Evolutionary conservation across 2,113 vertebrate genomes (phyloP), one percentile per base, ranked within the genome.

Genomic region (Garra rufa): DNA sequence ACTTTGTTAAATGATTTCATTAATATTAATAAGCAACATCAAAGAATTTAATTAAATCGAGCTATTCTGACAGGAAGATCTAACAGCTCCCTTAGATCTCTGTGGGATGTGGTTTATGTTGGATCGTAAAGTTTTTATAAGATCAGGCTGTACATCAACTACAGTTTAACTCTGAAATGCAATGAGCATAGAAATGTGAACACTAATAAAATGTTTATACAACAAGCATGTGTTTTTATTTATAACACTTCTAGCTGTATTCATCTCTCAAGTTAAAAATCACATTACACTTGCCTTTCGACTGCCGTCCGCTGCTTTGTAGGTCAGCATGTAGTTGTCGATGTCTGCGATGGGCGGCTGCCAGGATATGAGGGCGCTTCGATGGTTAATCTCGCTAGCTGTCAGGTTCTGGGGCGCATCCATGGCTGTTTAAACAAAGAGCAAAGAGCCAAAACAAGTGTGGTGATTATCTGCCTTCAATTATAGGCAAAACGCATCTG

Each of bases 311-410:
- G 89, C 86, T 7, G 97, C 93, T 92, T 95, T 97, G 91, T 98
- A 98, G 43, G 96, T 98, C 90, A 99, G 94, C 93, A 98, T 41
- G n/a, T 99, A 99, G 91, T 99, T 99, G 90, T 99, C 98, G 0
- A 98, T 97, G 73, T 96, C 94, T 9, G 97, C 95, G 59, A 96
- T 4, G 0, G 98, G 97, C 2, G 97, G 96, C 83, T 95, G 94
- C 98, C 98, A 99, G 86, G 98, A 98, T 43, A 99, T 95, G 30
- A 98, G 94, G 6, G 96, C 96, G 0, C 98, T 99, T 76, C 94
- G 96, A 50, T 97, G 95, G 79, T 97, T 97, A 81, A 99, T 94
- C 89, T 99, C 97, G 0, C 94, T 98, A 83, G 97, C 97, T 0
- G 96, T 98, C 91, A 99, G 92, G 86, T 99, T 99, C 88, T 93